Evolutionary conservation across 1,140 invertebrate genomes (phyloP).

Genomic region (Diprion similis): DNA sequence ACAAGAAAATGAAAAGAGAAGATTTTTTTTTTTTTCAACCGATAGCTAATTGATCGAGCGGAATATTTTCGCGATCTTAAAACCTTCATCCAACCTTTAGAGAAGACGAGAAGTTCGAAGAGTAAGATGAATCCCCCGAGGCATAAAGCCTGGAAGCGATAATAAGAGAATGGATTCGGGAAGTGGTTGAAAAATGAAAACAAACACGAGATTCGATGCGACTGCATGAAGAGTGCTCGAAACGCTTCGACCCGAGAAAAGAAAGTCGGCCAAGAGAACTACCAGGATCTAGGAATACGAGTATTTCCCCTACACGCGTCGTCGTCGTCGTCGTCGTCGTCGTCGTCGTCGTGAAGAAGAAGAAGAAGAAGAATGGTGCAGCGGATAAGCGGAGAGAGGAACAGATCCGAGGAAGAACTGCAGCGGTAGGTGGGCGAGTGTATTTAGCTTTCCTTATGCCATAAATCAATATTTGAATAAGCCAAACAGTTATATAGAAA

Average conservation of each 20-base stretch:
- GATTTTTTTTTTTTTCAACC: not conserved
- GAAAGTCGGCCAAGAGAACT: too few relatives aligned
- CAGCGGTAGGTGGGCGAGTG: not conserved
- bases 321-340: too few relatives aligned
- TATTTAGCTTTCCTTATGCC: conserved; percentile 9
- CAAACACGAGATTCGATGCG: too few relatives aligned
- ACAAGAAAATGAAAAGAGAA: not conserved
- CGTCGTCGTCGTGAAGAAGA: not conserved
- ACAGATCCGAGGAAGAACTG: not conserved
- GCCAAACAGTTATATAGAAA: conserved; percentile 15
- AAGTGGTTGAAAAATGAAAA: too few relatives aligned
- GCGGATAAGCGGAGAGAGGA: not conserved
- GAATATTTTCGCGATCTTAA: not conserved
- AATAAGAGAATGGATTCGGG: too few relatives aligned
- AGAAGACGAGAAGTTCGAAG: not conserved
- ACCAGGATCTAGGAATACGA: too few relatives aligned
- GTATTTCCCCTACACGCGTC: too few relatives aligned
- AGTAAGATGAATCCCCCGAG: not conserved
- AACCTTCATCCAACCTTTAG: not conserved
- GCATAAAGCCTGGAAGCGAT: too few relatives aligned
- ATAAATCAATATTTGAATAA: conserved; percentile 21
- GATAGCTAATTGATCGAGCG: not conserved
- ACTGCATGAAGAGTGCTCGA: too few relatives aligned
- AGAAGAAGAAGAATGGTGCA: not conserved
- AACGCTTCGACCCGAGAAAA: too few relatives aligned